Base-by-base conservation (phyloP, 2,888 invertebrate genomes). In the Cataglyphis cursor region DNA sequence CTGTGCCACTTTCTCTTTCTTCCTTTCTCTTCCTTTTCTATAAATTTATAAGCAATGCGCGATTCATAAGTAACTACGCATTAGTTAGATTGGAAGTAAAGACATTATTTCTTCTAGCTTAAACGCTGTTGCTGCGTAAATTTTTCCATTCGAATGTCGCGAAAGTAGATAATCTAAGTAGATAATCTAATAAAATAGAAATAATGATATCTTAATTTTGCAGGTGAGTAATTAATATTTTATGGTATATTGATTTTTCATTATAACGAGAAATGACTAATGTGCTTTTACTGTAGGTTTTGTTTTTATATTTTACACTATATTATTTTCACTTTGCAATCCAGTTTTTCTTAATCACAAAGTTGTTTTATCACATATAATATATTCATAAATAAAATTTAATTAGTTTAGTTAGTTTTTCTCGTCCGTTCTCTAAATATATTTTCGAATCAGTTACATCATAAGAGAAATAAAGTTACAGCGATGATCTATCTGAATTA, bases 41-140 rank as follows among this genome's bases (percentile, higher is more conserved):
- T 76, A 12, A 76, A 65, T 66, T 66, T 66, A 18, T 76, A 66
- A 76, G 66, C 2, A 65, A 18, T 0, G 21, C 3, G 12, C 18
- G n/a, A 41, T 48, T 18, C 18, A 18, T 21, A 28, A n/a, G 24
- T 10, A 0, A 51, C 2, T n/a, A 35, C 4, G 9, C 18, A 38
- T 21, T 38, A 38, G 48, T n/a, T 62, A 44, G 18, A 74, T 24
- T 4, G 35, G n/a, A 6, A 5, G 18, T 15, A 54, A 64, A 21
- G 5, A 28, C 8, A 21, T 64, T 3, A 31, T 21, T 4, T 18
- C 48, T 18, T 48, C 6, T 18, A 21, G 10, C 44, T 74, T 74
- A 18, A 35, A 64, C 12, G 10, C 31, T 74, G 18, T 18, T 9
- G 5, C 21, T 62, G 4, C 15, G 31, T 62, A 48, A 28, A 18